Base-by-base conservation (phyloP, 2,797 vertebrate genomes). In the Hydrolagus colliei region DNA sequence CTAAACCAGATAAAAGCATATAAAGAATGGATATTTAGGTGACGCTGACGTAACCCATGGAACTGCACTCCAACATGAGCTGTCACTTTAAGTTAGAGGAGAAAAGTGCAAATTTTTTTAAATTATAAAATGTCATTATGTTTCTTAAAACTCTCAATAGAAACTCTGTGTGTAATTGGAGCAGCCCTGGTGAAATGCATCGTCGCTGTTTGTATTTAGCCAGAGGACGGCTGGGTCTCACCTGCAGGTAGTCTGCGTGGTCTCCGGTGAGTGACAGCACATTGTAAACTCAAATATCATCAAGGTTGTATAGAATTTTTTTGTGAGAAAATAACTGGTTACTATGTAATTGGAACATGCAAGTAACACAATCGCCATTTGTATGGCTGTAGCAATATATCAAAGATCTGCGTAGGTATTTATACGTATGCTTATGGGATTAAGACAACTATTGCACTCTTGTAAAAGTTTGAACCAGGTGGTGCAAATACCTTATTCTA, bases 401-500 rank as follows among this genome's bases (percentile, higher is more conserved):
- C 79, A 84, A 35, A 35, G 41, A 71, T 68, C 32, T 84, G 71
- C 62, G 52, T 20, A 76, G 74, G 74, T 20, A 77, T 61, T 77
- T 77, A 77, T 71, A 20, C 22, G 79, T 68, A 82, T 35, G 16
- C 35, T 84, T 84, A 84, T 84, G 62, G 65, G 79, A 84, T 84
- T 71, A 84, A 84, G 65, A 9, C 32, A 71, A 84, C 32, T 35
- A 68, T 52, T 84, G 79, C 41, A 9, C 16, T 84, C 32, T 12
- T 11, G 67, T 67, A 84, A 84, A 52, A 84, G 67, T 6, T 84
- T 41, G 41, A 84, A 67, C 16, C 79, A 41, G 65, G 71, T 84
- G 79, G 67, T n/a, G n/a, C 32, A 9, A 68, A 84, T 10, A 63
- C 18, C 10, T 11, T 52, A 52, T n/a, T 68, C 32, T 71, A 35